A percentile compares a stretch with the other conserved stretches of the same genome.
phyloP scores from a whole-genome alignment of 2,113 vertebrate species.

The Desmodus rotundus region DNA sequence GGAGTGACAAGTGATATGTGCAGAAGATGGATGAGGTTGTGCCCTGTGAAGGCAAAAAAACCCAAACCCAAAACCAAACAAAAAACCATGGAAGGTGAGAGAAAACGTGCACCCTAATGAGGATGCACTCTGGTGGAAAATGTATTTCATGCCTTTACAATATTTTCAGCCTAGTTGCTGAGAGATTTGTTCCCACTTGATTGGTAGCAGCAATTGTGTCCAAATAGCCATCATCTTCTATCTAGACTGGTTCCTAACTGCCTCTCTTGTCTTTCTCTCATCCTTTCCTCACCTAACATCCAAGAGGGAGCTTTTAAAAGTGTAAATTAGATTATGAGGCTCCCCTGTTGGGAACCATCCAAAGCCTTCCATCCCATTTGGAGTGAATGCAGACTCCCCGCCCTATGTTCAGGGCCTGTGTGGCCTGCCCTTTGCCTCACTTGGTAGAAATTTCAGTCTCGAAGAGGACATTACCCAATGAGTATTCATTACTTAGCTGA shows the following conservation, averaged over 20 bases:
- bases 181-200: neutral
- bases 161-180: neutral
- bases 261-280: neutral
- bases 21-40: neutral
- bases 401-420: neutral
- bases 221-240: neutral
- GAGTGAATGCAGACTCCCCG: neutral
- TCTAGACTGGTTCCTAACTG: neutral
- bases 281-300: neutral
- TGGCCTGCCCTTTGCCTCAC: neutral
- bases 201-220: neutral
- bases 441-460: neutral
- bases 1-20: neutral
- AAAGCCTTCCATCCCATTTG: neutral
- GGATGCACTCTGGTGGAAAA: neutral
- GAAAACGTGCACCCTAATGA: neutral
- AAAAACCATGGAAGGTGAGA: neutral
- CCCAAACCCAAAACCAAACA: no score
- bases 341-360: neutral
- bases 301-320: neutral
- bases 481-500: neutral
- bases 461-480: neutral
- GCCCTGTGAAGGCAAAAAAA: neutral
- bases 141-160: neutral
- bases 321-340: slow-evolving; percentile 1